Evolutionary conservation across 1,140 invertebrate species (phyloP).

Genomic region (Atta colombica): DNA sequence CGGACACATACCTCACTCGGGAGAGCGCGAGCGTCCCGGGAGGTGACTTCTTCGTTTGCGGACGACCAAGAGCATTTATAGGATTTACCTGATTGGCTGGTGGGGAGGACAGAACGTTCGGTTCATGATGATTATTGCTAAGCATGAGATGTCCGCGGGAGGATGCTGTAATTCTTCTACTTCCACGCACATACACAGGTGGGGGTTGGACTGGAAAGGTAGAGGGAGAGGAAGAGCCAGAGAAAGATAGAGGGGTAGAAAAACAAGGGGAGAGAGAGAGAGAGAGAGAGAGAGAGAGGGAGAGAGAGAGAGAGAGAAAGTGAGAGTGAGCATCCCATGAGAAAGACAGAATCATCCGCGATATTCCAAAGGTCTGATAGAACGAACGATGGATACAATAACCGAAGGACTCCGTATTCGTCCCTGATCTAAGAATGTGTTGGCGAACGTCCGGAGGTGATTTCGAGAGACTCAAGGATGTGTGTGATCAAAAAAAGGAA

Average conservation of each 20-base stretch:
- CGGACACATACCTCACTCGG: conserved; percentile 82
- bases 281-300: too few species aligned
- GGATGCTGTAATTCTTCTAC: conserved; percentile 84
- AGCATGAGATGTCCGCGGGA: conserved; percentile 72
- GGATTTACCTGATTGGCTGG: conserved; percentile 84
- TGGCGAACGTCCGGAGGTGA: not conserved
- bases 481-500: conserved; percentile 12
- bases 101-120: conserved; percentile 77
- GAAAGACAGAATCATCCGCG: conserved; percentile 58
- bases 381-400: conserved; percentile 18
- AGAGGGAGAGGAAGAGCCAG: conserved; percentile 29
- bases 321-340: conserved; percentile 66
- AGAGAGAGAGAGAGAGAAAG: conserved; percentile 65
- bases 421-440: conserved; percentile 31
- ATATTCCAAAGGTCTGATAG: conserved; percentile 61
- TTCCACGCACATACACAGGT: conserved; percentile 42
- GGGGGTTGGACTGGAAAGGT: conserved; percentile 32
- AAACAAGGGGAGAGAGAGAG: not conserved
- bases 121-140: conserved; percentile 81
- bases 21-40: conserved; percentile 79
- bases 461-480: conserved; percentile 49
- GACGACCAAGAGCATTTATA: conserved; percentile 85
- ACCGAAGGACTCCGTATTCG: conserved; percentile 57
- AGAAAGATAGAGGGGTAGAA: conserved; percentile 33
- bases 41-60: conserved; percentile 84